phyloP scores from a whole-genome alignment of 1,140 invertebrate genomes.

The Drosophila jambulina region DNA sequence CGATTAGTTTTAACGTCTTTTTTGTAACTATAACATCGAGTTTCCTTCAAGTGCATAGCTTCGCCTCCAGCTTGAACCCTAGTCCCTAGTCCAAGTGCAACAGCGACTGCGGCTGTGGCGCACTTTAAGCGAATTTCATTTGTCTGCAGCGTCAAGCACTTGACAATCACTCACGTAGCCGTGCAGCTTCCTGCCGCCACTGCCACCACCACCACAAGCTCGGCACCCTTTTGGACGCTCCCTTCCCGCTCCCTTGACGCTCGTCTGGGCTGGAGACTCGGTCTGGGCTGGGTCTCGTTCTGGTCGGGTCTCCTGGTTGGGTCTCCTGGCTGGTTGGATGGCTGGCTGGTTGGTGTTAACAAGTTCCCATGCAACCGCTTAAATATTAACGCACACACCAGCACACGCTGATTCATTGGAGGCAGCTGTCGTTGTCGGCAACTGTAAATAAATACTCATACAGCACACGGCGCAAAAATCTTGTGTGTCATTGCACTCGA shows the following conservation, averaged over 20 bases:
- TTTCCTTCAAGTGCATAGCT: slow-evolving; percentile 8
- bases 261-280: slow-evolving; percentile 43
- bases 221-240: slow-evolving; percentile 9
- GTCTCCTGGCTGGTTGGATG: slow-evolving; percentile 10
- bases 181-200: slow-evolving; percentile 63
- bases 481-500: slow-evolving; percentile 81
- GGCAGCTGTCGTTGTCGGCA: slow-evolving; percentile 59
- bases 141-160: slow-evolving; percentile 83
- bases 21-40: too few species aligned
- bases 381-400: slow-evolving; percentile 77
- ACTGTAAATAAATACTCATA: slow-evolving; percentile 83
- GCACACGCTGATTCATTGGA: slow-evolving; percentile 33
- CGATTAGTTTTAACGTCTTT: background rate
- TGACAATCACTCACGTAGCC: slow-evolving; percentile 82
- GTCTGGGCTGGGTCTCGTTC: slow-evolving; percentile 33
- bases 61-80: slow-evolving; percentile 13
- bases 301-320: slow-evolving; percentile 27
- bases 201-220: background rate
- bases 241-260: slow-evolving; percentile 45
- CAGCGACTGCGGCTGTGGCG: slow-evolving; percentile 55
- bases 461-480: slow-evolving; percentile 69
- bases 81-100: slow-evolving; percentile 31
- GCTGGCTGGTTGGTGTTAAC: slow-evolving; percentile 72
- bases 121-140: slow-evolving; percentile 83
- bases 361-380: slow-evolving; percentile 81